Conservation (phyloP, 2,113 vertebrate species). For the Trogon surrucura region DNA sequence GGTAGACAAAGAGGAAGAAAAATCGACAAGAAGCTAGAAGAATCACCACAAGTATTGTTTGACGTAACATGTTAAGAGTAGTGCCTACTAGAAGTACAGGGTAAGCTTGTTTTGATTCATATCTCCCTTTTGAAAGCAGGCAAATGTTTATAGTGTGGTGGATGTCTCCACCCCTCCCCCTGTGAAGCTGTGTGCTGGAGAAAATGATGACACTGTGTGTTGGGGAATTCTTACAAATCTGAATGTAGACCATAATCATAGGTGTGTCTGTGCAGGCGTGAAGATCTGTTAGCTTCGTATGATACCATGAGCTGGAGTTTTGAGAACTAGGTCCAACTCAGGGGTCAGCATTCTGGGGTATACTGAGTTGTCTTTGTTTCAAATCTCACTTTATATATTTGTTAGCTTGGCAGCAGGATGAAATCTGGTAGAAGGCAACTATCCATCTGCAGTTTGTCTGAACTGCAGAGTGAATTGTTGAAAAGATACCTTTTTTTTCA, state of each 20-base stretch:
- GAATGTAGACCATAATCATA: background rate
- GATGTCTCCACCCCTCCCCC: background rate
- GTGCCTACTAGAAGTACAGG: constrained; percentile 11
- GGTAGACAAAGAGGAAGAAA: constrained; percentile 7
- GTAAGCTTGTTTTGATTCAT: constrained; percentile 26
- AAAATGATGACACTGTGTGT: background rate
- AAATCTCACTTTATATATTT: constrained; percentile 2
- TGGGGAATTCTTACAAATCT: constrained; percentile 11
- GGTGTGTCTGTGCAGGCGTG: constrained; percentile 10
- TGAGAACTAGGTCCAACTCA: background rate
- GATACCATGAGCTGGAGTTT: background rate
- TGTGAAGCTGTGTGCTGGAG: background rate
- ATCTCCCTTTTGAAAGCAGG: constrained; percentile 11
- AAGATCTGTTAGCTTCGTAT: background rate
- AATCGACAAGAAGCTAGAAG: background rate
- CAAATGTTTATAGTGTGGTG: background rate
- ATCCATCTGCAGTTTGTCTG: background rate
- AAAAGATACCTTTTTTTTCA: background rate
- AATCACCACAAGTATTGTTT: background rate
- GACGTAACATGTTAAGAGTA: background rate
- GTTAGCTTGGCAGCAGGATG: constrained; percentile 1
- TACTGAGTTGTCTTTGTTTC: constrained; percentile 1
- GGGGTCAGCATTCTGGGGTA: background rate
- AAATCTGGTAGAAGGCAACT: background rate
- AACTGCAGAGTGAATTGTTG: background rate